Evolutionary conservation across 1,140 invertebrate species (phyloP), one percentile per base, ranked within the genome.

Genomic region (Oppia nitens): DNA sequence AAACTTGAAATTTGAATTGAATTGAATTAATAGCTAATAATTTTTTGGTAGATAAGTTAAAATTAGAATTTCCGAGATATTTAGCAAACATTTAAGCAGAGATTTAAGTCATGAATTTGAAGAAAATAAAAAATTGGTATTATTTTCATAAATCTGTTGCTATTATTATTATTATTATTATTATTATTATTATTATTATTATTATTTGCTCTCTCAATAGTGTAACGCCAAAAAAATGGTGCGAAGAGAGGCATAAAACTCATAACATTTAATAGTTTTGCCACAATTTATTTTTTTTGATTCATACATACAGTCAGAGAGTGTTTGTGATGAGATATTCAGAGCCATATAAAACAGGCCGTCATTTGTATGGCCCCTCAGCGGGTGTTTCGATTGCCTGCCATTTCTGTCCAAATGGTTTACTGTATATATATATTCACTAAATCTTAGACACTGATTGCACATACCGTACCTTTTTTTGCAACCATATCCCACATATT

Each of bases 351-450:
- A n/a, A n/a, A n/a, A n/a, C n/a, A 40, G 17, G 32, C 32, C 17
- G 6, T 9, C 6, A 40, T 40, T 40, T 40, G 32, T 40, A 40
- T 40, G 17, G n/a, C n/a, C n/a, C 17, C 6, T 40, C 32, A 40
- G 32, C 32, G 32, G 32, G 32, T 40, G 32, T 40, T n/a, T 40
- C 32, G 17, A 40, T 40, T 40, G 32, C 32, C 32, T 40, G 32
- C 32, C 32, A 89, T 73, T 88, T 88, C 71, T 93, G 89, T 73
- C 77, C 81, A 63, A 76, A 93, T 62, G n/a, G n/a, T n/a, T n/a
- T n/a, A n/a, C n/a, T n/a, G n/a, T 84, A 87, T 74, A 89, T 75
- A 81, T 67, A 47, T 17, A 20, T 45, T 12, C 20, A 54, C n/a
- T 28, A 54, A 54, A n/a, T 28, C n/a, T 54, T 9, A n/a, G 24